These are phyloP conservation scores for Atrina japonica DNA, from an alignment of 2,888 invertebrate genomes.

Conservation along the genomic window DNA sequence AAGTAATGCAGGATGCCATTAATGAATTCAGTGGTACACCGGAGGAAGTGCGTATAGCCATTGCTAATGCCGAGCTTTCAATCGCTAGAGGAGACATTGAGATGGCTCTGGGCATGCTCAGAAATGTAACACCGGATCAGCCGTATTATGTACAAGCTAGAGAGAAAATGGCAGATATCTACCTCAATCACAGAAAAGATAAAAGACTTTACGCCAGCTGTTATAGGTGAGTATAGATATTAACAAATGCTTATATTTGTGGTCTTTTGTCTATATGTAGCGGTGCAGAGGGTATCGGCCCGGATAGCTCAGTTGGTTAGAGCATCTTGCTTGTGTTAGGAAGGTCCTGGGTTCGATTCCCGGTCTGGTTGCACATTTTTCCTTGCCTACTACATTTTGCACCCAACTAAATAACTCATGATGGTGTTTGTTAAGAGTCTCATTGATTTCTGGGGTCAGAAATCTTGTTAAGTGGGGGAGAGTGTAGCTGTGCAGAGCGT, in stretches of 20 bases:
- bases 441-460: no score
- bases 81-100: conserved; percentile 90
- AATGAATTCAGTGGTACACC: conserved; percentile 86
- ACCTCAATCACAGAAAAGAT: conserved; percentile 92
- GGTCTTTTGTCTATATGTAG: no score
- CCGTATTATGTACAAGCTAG: conserved; percentile 89
- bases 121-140: conserved; percentile 89
- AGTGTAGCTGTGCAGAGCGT: no score
- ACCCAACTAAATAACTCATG: no score
- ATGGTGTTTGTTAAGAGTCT: no score
- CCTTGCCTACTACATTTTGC: no score
- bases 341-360: no score
- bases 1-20: conserved; percentile 87
- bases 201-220: conserved; percentile 92
- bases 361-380: no score
- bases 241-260: neutral
- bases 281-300: no score
- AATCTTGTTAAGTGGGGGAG: no score
- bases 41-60: conserved; percentile 91
- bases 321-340: no score
- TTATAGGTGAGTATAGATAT: conserved; percentile 82
- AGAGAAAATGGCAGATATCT: conserved; percentile 91
- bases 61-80: conserved; percentile 92
- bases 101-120: conserved; percentile 89
- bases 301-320: no score